Conservation (phyloP, 2,888 invertebrate genomes). For the Ametastegia equiseti region DNA sequence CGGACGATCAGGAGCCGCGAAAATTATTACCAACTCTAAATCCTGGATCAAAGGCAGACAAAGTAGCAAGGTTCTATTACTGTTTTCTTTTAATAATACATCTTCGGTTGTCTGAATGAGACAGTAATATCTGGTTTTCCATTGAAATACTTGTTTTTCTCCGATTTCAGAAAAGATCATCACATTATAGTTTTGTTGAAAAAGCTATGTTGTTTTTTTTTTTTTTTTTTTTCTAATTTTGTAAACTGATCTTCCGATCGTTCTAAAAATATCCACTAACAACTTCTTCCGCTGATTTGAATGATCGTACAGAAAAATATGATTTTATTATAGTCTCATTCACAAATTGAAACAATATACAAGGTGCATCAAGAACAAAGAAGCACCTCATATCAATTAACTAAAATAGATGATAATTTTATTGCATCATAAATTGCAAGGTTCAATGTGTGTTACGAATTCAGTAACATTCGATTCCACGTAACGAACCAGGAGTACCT, state of each 20-base stretch:
- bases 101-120: background rate
- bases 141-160: background rate
- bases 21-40: conserved; percentile 58
- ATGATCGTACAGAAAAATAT: background rate
- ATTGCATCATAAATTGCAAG: background rate
- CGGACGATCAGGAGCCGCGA: conserved; percentile 56
- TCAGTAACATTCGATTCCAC: background rate
- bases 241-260: too few relatives aligned
- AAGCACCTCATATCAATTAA: background rate
- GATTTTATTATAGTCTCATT: background rate
- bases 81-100: background rate
- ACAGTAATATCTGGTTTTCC: background rate
- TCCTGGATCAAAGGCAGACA: conserved; percentile 61
- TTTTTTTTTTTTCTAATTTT: too few relatives aligned
- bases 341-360: background rate
- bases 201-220: too few relatives aligned
- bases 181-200: too few relatives aligned
- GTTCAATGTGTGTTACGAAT: background rate
- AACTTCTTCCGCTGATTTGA: background rate
- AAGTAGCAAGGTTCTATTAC: conserved; percentile 60
- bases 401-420: background rate
- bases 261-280: background rate
- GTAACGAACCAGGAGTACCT: background rate
- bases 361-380: background rate
- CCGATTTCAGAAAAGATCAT: background rate